A percentile compares a stretch with the other conserved stretches of the same genome.
Conservation (phyloP, 2,888 invertebrate species). For the Orthosia incerta region DNA sequence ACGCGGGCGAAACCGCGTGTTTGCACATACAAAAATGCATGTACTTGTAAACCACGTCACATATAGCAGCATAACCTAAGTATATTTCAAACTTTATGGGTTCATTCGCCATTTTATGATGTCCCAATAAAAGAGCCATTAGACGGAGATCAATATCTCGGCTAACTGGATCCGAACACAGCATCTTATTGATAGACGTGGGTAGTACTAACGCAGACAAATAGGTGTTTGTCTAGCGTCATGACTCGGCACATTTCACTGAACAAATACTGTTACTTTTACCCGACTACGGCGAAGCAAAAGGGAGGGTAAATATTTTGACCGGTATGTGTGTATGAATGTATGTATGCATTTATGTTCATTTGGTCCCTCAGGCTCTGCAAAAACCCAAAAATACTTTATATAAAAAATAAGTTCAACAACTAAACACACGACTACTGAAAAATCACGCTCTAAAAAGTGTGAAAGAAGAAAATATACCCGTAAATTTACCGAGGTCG, state of each 20-base stretch:
- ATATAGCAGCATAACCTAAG: conserved; percentile 38
- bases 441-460: too few species aligned
- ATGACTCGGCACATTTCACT: conserved; percentile 6
- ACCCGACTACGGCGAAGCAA: too few species aligned
- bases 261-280: neutral
- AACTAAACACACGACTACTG: too few species aligned
- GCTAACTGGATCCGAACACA: conserved; percentile 41
- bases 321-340: too few species aligned
- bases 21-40: neutral
- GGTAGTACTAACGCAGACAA: neutral
- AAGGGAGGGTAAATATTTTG: too few species aligned
- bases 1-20: too few species aligned
- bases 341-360: too few species aligned
- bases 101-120: conserved; percentile 74
- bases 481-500: too few species aligned
- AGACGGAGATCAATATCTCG: conserved; percentile 64
- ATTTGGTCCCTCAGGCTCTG: too few species aligned
- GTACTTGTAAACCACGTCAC: neutral
- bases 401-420: too few species aligned
- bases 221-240: neutral
- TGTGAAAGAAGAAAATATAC: too few species aligned
- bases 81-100: conserved; percentile 40
- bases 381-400: too few species aligned
- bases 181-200: conserved; percentile 1
- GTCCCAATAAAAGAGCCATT: conserved; percentile 76